phyloP scores from a whole-genome alignment of 1,140 invertebrate species.

The Musca vetustissima region DNA sequence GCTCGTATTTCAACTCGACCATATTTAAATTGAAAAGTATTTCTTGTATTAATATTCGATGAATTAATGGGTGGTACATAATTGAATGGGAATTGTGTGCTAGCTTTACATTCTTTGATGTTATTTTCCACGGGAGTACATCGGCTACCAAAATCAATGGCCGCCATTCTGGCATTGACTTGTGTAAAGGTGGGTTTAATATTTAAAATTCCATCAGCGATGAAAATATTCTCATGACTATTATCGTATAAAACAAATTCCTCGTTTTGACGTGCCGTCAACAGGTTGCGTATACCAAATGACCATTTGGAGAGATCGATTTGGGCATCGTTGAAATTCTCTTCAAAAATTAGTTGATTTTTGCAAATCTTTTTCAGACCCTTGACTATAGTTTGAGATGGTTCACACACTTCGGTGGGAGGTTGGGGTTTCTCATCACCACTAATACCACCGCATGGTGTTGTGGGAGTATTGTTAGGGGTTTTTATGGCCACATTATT shows the following conservation, averaged over 20 bases:
- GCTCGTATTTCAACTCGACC: conserved; percentile 77
- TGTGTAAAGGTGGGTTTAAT: conserved; percentile 27
- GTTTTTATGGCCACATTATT: neutral
- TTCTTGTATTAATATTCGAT: conserved; percentile 56
- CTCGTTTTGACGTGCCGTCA: conserved; percentile 40
- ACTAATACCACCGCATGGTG: neutral
- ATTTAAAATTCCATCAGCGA: conserved; percentile 39
- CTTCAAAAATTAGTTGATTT: conserved; percentile 44
- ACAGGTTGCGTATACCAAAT: conserved; percentile 42
- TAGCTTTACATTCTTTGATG: conserved; percentile 31
- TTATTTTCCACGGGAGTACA: neutral
- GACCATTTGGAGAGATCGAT: conserved; percentile 39
- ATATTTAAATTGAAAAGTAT: conserved; percentile 69
- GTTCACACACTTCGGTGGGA: neutral
- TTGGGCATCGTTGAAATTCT: conserved; percentile 34
- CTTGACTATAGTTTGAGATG: neutral
- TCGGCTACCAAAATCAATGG: conserved; percentile 29
- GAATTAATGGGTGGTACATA: conserved; percentile 5
- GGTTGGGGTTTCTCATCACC: neutral
- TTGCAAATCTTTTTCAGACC: conserved; percentile 27
- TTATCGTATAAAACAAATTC: conserved; percentile 45
- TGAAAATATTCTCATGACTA: conserved; percentile 31
- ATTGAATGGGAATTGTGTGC: neutral
- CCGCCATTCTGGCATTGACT: conserved; percentile 34
- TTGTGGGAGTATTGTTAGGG: too few species aligned